These are phyloP conservation scores for Semotilus atromaculatus DNA, from an alignment of 2,797 vertebrate species.

Conservation along the genomic window DNA sequence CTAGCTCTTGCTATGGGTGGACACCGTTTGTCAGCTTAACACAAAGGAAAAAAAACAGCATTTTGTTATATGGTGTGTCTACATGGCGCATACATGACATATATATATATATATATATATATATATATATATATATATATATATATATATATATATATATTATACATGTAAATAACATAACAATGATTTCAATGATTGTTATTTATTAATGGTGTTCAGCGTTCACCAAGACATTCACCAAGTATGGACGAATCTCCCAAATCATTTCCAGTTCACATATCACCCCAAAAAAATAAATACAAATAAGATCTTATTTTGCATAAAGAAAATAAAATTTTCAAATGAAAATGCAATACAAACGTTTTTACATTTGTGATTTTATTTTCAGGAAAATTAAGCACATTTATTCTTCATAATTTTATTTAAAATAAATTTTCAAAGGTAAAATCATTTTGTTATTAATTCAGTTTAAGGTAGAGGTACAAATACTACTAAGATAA, in stretches of 20 bases:
- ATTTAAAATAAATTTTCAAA: too few species aligned
- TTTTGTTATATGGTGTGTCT: neutral
- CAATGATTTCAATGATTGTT: too few species aligned
- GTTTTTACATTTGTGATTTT: neutral
- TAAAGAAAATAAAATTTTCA: neutral
- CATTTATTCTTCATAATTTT: neutral
- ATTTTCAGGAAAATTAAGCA: neutral
- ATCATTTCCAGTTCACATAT: neutral
- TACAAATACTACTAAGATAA: neutral
- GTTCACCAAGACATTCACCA: neutral
- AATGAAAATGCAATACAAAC: too few species aligned
- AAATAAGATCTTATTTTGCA: neutral
- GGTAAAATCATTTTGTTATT: too few species aligned
- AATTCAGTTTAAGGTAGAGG: too few species aligned
- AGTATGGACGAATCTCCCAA: neutral
- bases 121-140: too few species aligned
- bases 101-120: too few species aligned
- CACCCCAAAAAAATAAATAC: neutral
- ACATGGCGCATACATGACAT: neutral
- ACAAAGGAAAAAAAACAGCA: conserved; percentile 36
- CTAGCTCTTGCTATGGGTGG: conserved; percentile 20
- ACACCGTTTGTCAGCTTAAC: neutral
- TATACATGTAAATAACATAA: neutral
- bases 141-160: too few species aligned
- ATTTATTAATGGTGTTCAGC: neutral